phyloP scores from a whole-genome alignment of 2,113 vertebrate genomes.

The Pseudopodoces humilis region DNA sequence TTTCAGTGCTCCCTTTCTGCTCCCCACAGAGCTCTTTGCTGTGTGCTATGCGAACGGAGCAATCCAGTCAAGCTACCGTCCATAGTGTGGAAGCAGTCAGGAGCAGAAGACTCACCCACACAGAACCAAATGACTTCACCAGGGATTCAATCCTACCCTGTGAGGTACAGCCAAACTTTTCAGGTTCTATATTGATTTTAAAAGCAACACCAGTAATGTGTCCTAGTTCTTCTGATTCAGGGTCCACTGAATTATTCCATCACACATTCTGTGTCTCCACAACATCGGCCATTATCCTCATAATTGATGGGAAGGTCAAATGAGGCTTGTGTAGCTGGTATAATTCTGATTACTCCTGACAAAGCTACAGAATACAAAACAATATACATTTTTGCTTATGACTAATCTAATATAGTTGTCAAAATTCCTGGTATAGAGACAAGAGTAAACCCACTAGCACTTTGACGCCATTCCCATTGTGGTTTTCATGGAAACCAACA shows the following conservation, averaged over 20 bases:
- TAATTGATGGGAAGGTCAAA: not conserved
- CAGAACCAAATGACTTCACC: not conserved
- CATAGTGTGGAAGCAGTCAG: not conserved
- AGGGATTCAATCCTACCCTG: not conserved
- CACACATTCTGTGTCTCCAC: not conserved
- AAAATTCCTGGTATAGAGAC: not conserved
- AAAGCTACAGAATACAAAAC: not conserved
- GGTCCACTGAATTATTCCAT: not conserved
- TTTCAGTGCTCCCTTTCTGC: not conserved
- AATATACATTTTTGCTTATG: not conserved
- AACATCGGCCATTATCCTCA: not conserved
- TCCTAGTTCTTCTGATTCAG: not conserved
- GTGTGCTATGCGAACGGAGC: not conserved
- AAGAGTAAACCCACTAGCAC: not conserved
- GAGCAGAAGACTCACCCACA: not conserved
- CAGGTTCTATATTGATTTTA: not conserved
- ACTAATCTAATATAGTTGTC: not conserved
- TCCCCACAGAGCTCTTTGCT: not conserved
- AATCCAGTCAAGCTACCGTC: not conserved
- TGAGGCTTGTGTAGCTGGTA: not conserved
- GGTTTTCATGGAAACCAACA: not conserved
- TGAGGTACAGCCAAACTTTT: not conserved
- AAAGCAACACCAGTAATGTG: not conserved
- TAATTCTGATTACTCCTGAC: not conserved
- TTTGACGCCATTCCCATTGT: not conserved